phyloP scores from a whole-genome alignment of 2,888 invertebrate species.

The Leptinotarsa tumamoca region DNA sequence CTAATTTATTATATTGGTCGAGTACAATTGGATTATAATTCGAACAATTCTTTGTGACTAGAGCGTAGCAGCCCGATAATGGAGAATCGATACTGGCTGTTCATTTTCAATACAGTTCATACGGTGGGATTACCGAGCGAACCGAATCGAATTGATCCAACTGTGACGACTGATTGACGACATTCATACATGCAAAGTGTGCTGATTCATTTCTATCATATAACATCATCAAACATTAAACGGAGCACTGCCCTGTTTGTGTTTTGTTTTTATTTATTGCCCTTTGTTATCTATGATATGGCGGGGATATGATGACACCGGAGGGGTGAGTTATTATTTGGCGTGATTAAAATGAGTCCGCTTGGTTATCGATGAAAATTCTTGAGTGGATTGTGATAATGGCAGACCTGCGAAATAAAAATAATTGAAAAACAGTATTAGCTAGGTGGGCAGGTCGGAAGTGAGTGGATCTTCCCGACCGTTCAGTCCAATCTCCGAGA shows the following conservation, averaged over 20 bases:
- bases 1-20: constrained; percentile 58
- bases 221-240: constrained; percentile 43
- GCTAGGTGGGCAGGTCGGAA: too few species aligned
- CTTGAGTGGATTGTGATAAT: too few species aligned
- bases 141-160: constrained; percentile 45
- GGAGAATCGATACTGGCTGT: constrained; percentile 59
- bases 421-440: too few species aligned
- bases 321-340: constrained; percentile 12
- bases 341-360: constrained; percentile 7
- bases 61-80: constrained; percentile 54
- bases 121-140: constrained; percentile 50
- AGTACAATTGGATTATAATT: constrained; percentile 59
- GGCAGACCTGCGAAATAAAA: too few species aligned
- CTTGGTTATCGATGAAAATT: neutral
- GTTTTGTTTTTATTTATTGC: constrained; percentile 24
- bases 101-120: constrained; percentile 58
- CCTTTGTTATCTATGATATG: constrained; percentile 18
- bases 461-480: too few species aligned
- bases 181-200: constrained; percentile 60
- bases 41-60: constrained; percentile 54
- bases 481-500: too few species aligned
- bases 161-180: constrained; percentile 64
- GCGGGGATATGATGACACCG: constrained; percentile 11
- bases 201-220: constrained; percentile 50
- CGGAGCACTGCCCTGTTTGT: constrained; percentile 29